These are phyloP conservation scores for Podarcis siculus DNA, from an alignment of 2,797 vertebrate genomes.

Conservation along the genomic window DNA sequence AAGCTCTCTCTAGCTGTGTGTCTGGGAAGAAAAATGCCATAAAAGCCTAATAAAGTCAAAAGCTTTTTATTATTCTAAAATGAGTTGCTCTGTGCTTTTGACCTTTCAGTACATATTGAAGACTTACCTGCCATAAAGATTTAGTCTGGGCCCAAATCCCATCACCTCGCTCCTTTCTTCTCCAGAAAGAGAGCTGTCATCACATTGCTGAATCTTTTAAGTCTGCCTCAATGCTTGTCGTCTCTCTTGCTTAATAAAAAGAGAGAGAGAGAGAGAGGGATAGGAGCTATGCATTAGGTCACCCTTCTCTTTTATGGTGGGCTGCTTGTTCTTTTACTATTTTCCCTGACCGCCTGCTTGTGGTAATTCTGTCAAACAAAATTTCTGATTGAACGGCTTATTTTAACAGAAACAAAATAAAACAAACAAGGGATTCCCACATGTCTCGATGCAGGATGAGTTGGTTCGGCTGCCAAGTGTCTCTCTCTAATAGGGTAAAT, in stretches of 20 bases:
- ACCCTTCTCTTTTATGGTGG: slow-evolving; percentile 45
- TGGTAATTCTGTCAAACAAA: background rate
- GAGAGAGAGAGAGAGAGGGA: slow-evolving; percentile 16
- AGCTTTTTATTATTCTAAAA: slow-evolving; percentile 51
- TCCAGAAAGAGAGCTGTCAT: slow-evolving; percentile 69
- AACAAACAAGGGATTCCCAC: too few species aligned
- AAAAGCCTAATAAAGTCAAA: slow-evolving; percentile 42
- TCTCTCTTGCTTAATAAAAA: slow-evolving; percentile 47
- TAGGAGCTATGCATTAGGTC: slow-evolving; percentile 15
- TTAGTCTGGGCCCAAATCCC: slow-evolving; percentile 69
- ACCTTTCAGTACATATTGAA: slow-evolving; percentile 56
- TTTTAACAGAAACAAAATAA: slow-evolving; percentile 9
- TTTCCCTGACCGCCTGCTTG: slow-evolving; percentile 12
- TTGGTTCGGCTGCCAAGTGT: background rate
- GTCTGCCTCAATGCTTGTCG: slow-evolving; percentile 48
- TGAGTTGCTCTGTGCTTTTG: slow-evolving; percentile 18
- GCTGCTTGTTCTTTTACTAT: background rate
- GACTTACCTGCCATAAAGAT: slow-evolving; percentile 48
- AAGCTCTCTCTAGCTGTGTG: background rate
- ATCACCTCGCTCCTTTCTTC: slow-evolving; percentile 52
- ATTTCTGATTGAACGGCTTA: slow-evolving; percentile 19
- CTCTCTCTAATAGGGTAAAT: background rate
- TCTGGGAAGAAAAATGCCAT: background rate
- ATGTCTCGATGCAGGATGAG: background rate
- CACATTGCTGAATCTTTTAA: slow-evolving; percentile 65